Conservation (phyloP, 2,888 invertebrate genomes). For the Ochropacha duplaris region DNA sequence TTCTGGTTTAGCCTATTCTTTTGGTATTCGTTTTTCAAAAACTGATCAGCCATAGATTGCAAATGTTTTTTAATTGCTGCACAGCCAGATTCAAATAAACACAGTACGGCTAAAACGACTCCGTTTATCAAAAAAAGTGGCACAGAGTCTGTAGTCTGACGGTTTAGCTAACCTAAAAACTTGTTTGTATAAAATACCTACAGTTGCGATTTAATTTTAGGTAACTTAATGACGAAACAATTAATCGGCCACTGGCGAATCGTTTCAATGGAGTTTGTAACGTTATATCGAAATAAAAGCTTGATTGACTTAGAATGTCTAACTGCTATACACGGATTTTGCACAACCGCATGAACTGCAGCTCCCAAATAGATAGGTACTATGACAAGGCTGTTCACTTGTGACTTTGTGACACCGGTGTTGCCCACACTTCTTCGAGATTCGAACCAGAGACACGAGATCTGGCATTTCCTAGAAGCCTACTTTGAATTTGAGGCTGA, state of each 20-base stretch:
- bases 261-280: background rate
- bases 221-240: constrained; percentile 20
- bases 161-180: constrained; percentile 63
- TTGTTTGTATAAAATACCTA: constrained; percentile 34
- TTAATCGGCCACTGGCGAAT: background rate
- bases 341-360: too few species aligned
- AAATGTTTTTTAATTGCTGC: too few species aligned
- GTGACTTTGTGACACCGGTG: too few species aligned
- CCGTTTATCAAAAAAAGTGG: constrained; percentile 45
- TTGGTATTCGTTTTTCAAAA: too few species aligned
- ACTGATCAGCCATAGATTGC: background rate
- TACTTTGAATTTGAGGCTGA: too few species aligned
- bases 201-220: constrained; percentile 17
- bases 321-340: background rate
- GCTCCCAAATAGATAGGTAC: too few species aligned
- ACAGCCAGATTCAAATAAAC: background rate
- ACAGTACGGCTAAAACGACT: constrained; percentile 12
- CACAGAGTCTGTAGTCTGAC: constrained; percentile 17
- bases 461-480: too few species aligned
- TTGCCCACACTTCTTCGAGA: too few species aligned
- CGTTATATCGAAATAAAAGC: background rate
- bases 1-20: too few species aligned
- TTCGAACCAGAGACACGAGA: too few species aligned
- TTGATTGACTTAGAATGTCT: background rate
- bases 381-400: too few species aligned